Conservation (phyloP, 2,888 invertebrate genomes). For the Eubasilissa splendida region DNA sequence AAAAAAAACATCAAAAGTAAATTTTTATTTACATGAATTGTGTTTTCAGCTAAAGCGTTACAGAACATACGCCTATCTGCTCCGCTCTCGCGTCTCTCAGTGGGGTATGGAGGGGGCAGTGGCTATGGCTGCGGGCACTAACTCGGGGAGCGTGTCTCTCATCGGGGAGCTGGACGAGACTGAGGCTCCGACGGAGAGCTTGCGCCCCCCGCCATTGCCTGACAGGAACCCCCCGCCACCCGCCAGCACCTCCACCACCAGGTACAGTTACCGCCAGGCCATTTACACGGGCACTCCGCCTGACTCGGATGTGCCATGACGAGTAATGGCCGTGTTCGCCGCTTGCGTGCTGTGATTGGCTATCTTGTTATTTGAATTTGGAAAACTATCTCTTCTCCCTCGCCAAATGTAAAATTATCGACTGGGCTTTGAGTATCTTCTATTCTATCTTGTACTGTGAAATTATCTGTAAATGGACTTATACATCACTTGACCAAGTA, state of each 20-base stretch:
- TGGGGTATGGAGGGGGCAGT: constrained; percentile 73
- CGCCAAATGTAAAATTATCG: constrained; percentile 13
- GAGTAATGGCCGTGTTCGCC: constrained; percentile 86
- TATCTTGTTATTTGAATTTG: constrained; percentile 12
- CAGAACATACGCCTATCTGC: constrained; percentile 84
- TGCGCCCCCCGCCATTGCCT: constrained; percentile 59
- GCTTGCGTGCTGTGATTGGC: constrained; percentile 82
- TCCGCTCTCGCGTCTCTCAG: constrained; percentile 79
- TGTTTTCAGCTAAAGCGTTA: constrained; percentile 83
- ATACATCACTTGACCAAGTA: too few species aligned
- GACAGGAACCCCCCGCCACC: constrained; percentile 69
- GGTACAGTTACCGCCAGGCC: constrained; percentile 80
- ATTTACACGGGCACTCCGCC: constrained; percentile 77
- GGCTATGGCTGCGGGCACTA: constrained; percentile 61
- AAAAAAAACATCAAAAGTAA: neutral
- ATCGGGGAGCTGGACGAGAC: constrained; percentile 58
- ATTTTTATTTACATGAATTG: neutral
- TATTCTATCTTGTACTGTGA: constrained; percentile 10
- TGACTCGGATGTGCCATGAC: constrained; percentile 78
- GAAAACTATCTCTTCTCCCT: constrained; percentile 17
- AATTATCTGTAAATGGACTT: neutral
- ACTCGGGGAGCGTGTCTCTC: constrained; percentile 61
- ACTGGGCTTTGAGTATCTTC: constrained; percentile 7
- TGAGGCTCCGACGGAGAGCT: constrained; percentile 59
- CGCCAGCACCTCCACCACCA: constrained; percentile 70